These are phyloP conservation scores for Cerceris rybyensis DNA, from an alignment of 2,888 invertebrate genomes.

Conservation along the genomic window DNA sequence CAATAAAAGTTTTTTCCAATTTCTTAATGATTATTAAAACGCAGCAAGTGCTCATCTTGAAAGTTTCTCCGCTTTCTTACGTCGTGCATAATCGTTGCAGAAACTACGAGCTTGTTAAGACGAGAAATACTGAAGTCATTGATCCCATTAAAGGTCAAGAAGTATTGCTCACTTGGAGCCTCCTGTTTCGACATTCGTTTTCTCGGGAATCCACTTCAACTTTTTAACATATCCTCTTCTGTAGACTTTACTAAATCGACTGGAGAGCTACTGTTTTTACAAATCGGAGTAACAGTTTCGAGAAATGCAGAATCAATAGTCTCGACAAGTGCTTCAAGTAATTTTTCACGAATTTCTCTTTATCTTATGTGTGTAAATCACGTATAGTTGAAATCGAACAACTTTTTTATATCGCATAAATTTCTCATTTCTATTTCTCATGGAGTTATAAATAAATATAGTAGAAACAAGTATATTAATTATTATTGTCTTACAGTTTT, in stretches of 20 bases:
- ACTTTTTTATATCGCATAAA: too few relatives aligned
- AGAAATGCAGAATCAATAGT: too few relatives aligned
- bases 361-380: too few relatives aligned
- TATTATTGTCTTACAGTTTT: too few relatives aligned
- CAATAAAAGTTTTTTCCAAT: too few relatives aligned
- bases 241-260: background rate
- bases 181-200: conserved; percentile 2
- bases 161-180: conserved; percentile 15
- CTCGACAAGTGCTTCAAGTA: too few relatives aligned
- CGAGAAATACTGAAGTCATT: conserved; percentile 4
- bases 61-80: background rate
- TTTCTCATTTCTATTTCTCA: too few relatives aligned
- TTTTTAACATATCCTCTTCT: conserved; percentile 17
- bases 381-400: too few relatives aligned
- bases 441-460: too few relatives aligned
- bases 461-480: too few relatives aligned
- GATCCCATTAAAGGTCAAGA: conserved; percentile 15
- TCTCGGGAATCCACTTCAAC: background rate
- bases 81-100: background rate
- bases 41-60: background rate
- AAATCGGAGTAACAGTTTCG: background rate
- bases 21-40: too few relatives aligned
- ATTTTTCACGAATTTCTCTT: too few relatives aligned
- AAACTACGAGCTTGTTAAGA: background rate
- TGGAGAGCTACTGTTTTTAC: background rate